Conservation (phyloP, 2,113 vertebrate genomes). For the Loxodonta africana region DNA sequence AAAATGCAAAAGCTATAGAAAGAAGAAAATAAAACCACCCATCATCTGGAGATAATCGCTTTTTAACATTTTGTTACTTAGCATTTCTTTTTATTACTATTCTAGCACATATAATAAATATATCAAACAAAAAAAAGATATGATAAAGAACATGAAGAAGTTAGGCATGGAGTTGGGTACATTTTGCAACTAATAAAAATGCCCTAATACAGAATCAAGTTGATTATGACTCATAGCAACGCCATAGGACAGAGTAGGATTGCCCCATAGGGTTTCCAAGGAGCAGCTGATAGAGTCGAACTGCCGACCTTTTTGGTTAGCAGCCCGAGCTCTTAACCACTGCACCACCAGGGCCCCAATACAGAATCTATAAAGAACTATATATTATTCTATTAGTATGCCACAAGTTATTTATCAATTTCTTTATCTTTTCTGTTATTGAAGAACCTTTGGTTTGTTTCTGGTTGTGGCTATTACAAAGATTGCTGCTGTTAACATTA, state of each 20-base stretch:
- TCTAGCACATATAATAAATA: not conserved
- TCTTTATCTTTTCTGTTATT: not conserved
- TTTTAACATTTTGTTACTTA: not conserved
- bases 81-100: not conserved
- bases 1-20: not conserved
- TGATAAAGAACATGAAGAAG: not conserved
- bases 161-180: not conserved
- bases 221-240: too few species aligned
- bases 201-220: not conserved
- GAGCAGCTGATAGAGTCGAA: too few species aligned
- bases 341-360: not conserved
- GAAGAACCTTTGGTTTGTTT: slow-evolving; percentile 4
- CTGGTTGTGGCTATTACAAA: not conserved
- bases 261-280: too few species aligned
- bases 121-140: too few species aligned
- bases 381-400: not conserved
- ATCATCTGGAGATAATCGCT: not conserved
- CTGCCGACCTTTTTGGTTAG: too few species aligned
- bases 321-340: too few species aligned
- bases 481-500: not conserved
- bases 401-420: not conserved
- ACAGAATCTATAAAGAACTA: not conserved
- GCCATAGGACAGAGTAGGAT: too few species aligned
- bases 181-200: not conserved
- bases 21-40: not conserved